Evolutionary conservation across 2,797 vertebrate genomes (phyloP), one percentile per base, ranked within the genome.

Genomic region (Arnoldichthys spilopterus): DNA sequence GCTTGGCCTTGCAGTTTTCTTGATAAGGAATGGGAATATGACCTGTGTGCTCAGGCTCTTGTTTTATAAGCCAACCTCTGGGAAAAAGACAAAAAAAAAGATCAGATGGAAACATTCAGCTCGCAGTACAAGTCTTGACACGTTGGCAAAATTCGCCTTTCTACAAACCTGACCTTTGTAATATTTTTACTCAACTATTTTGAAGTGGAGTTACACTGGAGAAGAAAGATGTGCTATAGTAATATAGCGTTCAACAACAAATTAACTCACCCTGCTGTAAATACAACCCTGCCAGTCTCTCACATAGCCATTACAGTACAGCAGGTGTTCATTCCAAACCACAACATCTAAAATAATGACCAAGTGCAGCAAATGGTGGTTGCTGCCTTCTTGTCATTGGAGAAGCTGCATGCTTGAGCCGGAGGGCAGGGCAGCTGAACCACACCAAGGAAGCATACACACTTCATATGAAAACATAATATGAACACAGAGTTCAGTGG

Each of bases 1-100:
- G 53, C 37, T 51, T 26, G 58, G 58, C 53, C 37, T 40, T 62
- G 59, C 72, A 66, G 66, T 75, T 75, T 66, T 78, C 68, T 61
- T 78, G 66, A 84, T 47, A 43, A 63, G 63, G 59, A 74, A 64
- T n/a, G 59, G 68, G 53, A 78, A 80, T 67, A 69, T 40, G 68
- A 66, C 45, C 4, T 11, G 49, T 49, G 62, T 63, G 43, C 37
- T 47, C 53, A 61, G 63, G 59, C 56, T 59, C 56, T 28, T 5
- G 30, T 62, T 30, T 62, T 62, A 62, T 20, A 61, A 30, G 15
- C 26, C 15, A 62, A 30, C 16, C 1, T 18, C 34, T 2, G 43
- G 49, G 34, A 22, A 47, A 2, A 8, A 1, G 56, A 59, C 16
- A 37, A 64, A 61, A 2, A 11, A 16, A 6, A 62, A 62, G 28